These are phyloP conservation scores for Conomelus anceps DNA, from an alignment of 2,888 invertebrate genomes.

Conservation along the genomic window DNA sequence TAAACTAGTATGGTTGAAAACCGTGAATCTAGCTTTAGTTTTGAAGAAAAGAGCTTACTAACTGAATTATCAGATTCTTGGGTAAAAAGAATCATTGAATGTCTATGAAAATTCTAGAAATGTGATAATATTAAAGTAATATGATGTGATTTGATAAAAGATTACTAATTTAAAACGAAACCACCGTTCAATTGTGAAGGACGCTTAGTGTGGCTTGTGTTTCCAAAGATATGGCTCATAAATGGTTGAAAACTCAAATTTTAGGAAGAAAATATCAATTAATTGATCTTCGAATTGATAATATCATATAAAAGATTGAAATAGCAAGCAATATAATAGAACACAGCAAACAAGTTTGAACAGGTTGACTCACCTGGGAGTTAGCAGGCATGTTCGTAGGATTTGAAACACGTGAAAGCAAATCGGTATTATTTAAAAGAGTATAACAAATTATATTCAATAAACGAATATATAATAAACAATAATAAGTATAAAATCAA, in stretches of 20 bases:
- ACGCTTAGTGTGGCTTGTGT: background rate
- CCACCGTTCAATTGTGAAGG: background rate
- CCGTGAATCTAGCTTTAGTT: too few species aligned
- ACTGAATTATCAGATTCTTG: background rate
- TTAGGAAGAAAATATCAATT: background rate
- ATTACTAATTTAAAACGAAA: background rate
- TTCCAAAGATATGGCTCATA: background rate
- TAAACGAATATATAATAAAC: background rate
- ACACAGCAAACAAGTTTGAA: background rate
- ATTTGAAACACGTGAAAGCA: background rate
- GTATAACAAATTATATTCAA: background rate
- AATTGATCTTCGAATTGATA: too few species aligned
- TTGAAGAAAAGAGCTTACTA: background rate
- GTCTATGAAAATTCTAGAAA: background rate
- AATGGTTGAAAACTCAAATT: too few species aligned
- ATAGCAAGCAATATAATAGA: background rate
- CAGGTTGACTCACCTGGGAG: background rate
- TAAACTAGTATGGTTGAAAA: too few species aligned
- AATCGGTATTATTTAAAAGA: background rate
- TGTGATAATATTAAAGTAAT: background rate
- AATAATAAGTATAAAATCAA: background rate
- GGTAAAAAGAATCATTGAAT: background rate
- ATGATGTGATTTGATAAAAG: background rate
- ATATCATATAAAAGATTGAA: too few species aligned
- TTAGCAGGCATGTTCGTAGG: background rate